These are phyloP conservation scores for Eristalis intricaria DNA, from an alignment of 2,888 invertebrate genomes.

Conservation along the genomic window DNA sequence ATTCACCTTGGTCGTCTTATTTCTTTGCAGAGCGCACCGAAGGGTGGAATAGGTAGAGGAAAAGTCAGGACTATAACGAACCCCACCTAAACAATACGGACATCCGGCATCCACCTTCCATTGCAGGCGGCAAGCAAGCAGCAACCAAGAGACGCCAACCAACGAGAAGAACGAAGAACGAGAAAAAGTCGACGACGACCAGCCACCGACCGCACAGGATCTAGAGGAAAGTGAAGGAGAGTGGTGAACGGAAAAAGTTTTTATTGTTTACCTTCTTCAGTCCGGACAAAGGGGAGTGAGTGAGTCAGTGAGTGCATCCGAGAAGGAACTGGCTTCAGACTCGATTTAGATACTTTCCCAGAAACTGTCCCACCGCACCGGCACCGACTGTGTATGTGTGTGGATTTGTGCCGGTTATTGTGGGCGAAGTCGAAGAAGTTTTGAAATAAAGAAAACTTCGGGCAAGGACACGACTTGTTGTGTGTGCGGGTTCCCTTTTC, in stretches of 20 bases:
- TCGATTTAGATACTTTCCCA: slow-evolving; percentile 49
- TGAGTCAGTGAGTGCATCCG: slow-evolving; percentile 40
- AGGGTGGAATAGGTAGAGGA: not conserved
- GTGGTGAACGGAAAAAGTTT: not conserved
- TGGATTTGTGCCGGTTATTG: not conserved
- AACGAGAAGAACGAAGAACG: not conserved
- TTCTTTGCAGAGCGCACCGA: slow-evolving; percentile 61
- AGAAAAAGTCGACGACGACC: not conserved
- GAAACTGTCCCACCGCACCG: not conserved
- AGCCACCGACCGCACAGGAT: not conserved
- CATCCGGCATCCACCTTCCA: slow-evolving; percentile 67
- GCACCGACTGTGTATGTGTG: not conserved
- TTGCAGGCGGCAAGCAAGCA: not conserved
- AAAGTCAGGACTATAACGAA: slow-evolving; percentile 55
- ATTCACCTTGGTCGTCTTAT: not conserved
- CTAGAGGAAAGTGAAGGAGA: not conserved
- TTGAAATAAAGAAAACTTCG: slow-evolving; percentile 41
- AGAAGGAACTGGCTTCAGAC: slow-evolving; percentile 41
- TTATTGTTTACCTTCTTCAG: slow-evolving; percentile 25
- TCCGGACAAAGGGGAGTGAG: slow-evolving; percentile 2
- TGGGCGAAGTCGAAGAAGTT: slow-evolving; percentile 17
- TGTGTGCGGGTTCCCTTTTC: slow-evolving; percentile 28
- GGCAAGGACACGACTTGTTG: slow-evolving; percentile 43
- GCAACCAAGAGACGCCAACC: slow-evolving; percentile 24
- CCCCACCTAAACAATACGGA: slow-evolving; percentile 68